These are phyloP conservation scores for Phymanthus crucifer DNA, from an alignment of 92 coral and sea anemone genomes.

Conservation along the genomic window DNA sequence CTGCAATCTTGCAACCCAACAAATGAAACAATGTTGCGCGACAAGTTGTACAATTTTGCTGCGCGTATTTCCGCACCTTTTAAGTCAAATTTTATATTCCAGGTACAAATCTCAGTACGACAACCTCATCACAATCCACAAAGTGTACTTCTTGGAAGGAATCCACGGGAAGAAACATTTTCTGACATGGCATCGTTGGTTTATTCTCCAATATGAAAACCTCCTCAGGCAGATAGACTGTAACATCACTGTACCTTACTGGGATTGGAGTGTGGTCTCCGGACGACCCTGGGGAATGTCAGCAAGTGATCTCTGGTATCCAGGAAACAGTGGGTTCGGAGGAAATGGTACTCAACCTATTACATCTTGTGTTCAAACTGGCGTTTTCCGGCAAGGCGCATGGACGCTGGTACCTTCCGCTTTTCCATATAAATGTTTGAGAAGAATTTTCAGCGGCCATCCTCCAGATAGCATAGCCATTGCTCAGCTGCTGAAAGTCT, in stretches of 20 bases:
- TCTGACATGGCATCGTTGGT: conserved; percentile 71
- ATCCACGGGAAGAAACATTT: conserved; percentile 38
- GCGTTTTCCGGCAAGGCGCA: conserved; percentile 37
- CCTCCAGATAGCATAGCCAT: conserved; percentile 59
- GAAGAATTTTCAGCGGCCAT: conserved; percentile 46
- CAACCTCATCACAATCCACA: conserved; percentile 55
- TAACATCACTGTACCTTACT: conserved; percentile 53
- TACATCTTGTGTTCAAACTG: conserved; percentile 30
- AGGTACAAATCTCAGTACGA: conserved; percentile 63
- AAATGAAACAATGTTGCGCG: no score
- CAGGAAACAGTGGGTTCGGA: conserved; percentile 48
- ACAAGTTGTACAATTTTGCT: no score
- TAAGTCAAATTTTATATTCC: conserved; percentile 7
- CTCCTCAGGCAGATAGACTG: conserved; percentile 54
- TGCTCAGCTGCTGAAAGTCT: conserved; percentile 27
- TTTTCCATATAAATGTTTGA: conserved; percentile 37
- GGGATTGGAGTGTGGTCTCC: conserved; percentile 66
- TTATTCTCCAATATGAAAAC: conserved; percentile 55
- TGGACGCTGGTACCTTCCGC: conserved; percentile 55
- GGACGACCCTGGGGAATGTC: conserved; percentile 32
- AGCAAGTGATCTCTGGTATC: conserved; percentile 31
- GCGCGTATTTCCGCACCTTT: no score
- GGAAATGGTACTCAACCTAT: conserved; percentile 28
- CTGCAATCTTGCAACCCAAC: no score
- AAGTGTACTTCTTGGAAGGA: conserved; percentile 28